Percentiles rank a stretch among this genome's conserved stretches.
Conservation (phyloP, 2,888 invertebrate species). For the Lumbricus terrestris region DNA sequence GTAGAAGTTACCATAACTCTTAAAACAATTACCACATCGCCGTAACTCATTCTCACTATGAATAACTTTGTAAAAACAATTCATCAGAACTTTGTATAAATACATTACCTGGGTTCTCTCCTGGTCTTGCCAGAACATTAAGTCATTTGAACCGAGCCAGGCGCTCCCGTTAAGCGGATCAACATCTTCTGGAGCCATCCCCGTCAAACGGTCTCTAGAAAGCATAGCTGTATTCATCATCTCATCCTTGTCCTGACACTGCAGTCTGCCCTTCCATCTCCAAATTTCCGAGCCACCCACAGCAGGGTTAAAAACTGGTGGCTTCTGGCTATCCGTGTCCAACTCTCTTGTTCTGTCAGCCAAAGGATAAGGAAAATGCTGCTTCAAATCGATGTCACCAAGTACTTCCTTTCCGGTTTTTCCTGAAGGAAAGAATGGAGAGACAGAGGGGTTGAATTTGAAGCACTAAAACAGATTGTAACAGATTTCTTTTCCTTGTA, state of each 20-base stretch:
- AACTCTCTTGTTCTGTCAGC: background rate
- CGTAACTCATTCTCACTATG: background rate
- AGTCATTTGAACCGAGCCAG: background rate
- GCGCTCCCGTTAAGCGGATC: background rate
- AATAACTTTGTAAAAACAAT: background rate
- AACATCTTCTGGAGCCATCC: background rate
- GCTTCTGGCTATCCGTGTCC: background rate
- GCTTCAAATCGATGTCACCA: background rate
- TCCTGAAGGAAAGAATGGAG: slow-evolving; percentile 27
- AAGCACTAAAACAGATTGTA: slow-evolving; percentile 20
- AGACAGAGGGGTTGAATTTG: slow-evolving; percentile 29
- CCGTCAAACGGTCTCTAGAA: background rate
- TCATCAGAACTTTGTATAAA: background rate
- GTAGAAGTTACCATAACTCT: background rate
- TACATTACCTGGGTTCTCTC: background rate
- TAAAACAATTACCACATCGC: background rate
- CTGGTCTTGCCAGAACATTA: background rate
- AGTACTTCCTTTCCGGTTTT: background rate
- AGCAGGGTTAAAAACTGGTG: background rate
- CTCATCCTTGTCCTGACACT: background rate
- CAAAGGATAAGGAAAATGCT: background rate
- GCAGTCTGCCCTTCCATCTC: background rate
- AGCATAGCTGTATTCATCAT: background rate
- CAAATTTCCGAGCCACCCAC: background rate
- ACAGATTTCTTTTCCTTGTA: background rate